These are phyloP conservation scores for Kryptolebias marmoratus DNA, from an alignment of 2,113 vertebrate genomes.

Conservation along the genomic window DNA sequence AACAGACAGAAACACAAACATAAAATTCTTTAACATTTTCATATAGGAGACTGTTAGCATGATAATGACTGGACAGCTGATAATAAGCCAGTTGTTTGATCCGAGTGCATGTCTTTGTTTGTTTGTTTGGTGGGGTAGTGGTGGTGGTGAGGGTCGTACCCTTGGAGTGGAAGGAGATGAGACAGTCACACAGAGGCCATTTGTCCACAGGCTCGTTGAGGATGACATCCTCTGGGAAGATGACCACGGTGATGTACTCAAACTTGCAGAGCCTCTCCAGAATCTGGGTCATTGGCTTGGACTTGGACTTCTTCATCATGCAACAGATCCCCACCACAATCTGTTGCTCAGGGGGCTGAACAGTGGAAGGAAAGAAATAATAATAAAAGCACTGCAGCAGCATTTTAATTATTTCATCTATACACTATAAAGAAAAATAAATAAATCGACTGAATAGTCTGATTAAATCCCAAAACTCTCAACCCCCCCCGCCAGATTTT, in stretches of 20 bases:
- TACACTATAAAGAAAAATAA: no score
- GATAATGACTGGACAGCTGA: no score
- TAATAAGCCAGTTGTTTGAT: no score
- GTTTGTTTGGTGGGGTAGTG: not conserved
- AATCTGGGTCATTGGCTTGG: constrained; percentile 99
- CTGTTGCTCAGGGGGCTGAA: constrained; percentile 91
- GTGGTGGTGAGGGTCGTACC: constrained; percentile 73
- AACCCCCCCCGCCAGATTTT: no score
- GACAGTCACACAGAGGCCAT: constrained; percentile 97
- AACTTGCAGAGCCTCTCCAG: constrained; percentile 97
- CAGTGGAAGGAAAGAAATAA: not conserved
- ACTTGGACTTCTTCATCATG: constrained; percentile 99
- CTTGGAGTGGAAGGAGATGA: constrained; percentile 99
- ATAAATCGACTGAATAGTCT: no score
- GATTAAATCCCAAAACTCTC: no score
- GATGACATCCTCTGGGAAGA: constrained; percentile 96
- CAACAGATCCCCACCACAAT: constrained; percentile 98
- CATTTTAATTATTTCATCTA: no score
- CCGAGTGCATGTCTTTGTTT: no score
- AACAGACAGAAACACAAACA: no score
- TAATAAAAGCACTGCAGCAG: no score
- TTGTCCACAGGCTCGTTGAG: constrained; percentile 95
- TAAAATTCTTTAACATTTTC: no score
- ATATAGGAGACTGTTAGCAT: no score
- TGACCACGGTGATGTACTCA: constrained; percentile 96